Evolutionary conservation across 2,113 vertebrate genomes (phyloP).

Genomic region (Microcebus tavaratra): DNA sequence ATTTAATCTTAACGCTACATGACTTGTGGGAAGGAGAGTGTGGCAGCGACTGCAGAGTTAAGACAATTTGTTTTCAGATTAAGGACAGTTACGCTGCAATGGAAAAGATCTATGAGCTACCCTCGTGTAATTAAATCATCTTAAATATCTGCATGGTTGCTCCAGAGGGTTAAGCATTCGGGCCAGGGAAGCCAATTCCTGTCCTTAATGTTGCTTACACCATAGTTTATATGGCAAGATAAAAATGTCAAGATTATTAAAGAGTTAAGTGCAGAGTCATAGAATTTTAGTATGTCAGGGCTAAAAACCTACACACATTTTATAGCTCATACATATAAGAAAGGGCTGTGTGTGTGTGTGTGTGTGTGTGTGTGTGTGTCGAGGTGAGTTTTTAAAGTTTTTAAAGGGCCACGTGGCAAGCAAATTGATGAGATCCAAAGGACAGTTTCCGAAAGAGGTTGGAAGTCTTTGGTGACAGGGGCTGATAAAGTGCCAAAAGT

Average conservation of each 20-base stretch:
- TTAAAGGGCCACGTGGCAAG: not conserved
- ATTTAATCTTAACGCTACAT: not conserved
- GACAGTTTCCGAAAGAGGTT: not conserved
- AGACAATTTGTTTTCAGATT: constrained; percentile 3
- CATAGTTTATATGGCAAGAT: not conserved
- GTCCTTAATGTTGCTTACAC: not conserved
- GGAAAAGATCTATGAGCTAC: not conserved
- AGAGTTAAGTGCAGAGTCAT: not conserved
- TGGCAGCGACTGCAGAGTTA: not conserved
- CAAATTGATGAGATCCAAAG: not conserved
- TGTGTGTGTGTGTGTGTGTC: not conserved
- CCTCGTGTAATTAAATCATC: not conserved
- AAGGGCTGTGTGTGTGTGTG: not conserved
- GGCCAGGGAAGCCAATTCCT: not conserved
- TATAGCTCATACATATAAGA: not conserved
- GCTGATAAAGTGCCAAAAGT: not conserved
- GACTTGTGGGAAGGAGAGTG: not conserved
- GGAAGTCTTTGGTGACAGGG: not conserved
- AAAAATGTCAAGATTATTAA: constrained; percentile 8
- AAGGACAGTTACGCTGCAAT: not conserved
- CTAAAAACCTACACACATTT: not conserved
- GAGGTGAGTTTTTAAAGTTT: not conserved
- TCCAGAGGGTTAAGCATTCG: not conserved
- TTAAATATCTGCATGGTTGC: not conserved
- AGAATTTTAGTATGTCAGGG: constrained; percentile 14